Evolutionary conservation across 1,140 invertebrate species (phyloP).

Genomic region (Bombus soroeensis): DNA sequence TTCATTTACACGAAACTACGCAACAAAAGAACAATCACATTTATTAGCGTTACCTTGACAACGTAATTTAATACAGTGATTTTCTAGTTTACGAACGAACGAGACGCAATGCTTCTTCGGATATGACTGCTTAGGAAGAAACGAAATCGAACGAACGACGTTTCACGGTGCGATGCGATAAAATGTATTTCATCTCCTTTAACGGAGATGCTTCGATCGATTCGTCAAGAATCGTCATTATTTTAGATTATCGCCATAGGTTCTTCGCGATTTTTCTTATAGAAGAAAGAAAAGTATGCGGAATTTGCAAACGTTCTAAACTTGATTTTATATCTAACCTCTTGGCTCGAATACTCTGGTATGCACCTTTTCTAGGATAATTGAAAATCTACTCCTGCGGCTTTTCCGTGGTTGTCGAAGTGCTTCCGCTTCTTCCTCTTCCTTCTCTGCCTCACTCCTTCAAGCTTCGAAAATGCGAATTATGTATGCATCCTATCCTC

Average conservation of each 20-base stretch:
- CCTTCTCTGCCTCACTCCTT: too few species aligned
- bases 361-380: conserved; percentile 47
- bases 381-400: conserved; percentile 55
- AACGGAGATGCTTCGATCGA: background rate
- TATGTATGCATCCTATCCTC: conserved; percentile 36
- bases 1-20: background rate
- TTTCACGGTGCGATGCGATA: background rate
- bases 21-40: background rate
- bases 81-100: background rate
- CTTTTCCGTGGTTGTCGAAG: conserved; percentile 38
- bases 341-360: conserved; percentile 31
- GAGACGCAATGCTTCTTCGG: background rate
- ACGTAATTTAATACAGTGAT: background rate
- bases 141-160: background rate
- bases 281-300: background rate
- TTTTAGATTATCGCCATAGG: background rate
- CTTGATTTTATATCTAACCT: background rate
- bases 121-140: background rate
- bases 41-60: background rate
- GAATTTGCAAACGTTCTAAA: background rate
- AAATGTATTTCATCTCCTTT: background rate
- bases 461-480: conserved; percentile 36
- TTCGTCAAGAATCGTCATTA: background rate
- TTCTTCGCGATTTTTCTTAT: background rate
- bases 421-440: conserved; percentile 21